Conservation (phyloP, 2,888 invertebrate species). For the Acholoe squamosa region DNA sequence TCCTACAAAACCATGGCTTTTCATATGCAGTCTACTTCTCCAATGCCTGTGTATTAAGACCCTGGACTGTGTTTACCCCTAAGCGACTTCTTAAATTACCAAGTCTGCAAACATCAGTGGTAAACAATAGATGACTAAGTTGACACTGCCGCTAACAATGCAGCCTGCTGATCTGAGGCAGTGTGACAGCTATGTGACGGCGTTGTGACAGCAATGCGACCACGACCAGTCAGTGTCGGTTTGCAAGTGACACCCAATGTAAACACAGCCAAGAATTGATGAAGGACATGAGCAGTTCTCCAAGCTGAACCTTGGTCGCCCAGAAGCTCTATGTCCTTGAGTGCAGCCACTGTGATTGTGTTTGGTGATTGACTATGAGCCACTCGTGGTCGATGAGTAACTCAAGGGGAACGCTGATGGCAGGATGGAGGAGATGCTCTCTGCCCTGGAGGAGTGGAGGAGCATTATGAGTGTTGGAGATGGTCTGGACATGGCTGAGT, state of each 20-base stretch:
- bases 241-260: conserved; percentile 26
- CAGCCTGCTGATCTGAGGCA: neutral
- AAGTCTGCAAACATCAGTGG: conserved; percentile 8
- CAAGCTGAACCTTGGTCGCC: neutral
- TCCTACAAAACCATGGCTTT: too few species aligned
- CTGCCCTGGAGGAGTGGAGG: neutral
- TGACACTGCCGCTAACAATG: conserved; percentile 2
- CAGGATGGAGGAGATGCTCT: neutral
- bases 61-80: neutral
- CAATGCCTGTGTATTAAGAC: neutral
- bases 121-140: conserved; percentile 27
- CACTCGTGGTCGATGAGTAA: conserved; percentile 12
- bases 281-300: conserved; percentile 43
- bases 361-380: conserved; percentile 8
- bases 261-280: conserved; percentile 27
- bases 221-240: conserved; percentile 10
- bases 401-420: conserved; percentile 31
- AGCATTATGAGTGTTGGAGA: neutral
- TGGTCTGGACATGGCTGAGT: neutral
- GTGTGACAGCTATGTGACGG: conserved; percentile 10
- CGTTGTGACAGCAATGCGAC: conserved; percentile 5
- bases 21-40: too few species aligned
- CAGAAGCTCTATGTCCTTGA: neutral
- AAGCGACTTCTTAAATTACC: conserved; percentile 14
- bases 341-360: neutral